Evolutionary conservation across 2,113 vertebrate genomes (phyloP), one percentile per base, ranked within the genome.

Genomic region (Triplophysa rosa): DNA sequence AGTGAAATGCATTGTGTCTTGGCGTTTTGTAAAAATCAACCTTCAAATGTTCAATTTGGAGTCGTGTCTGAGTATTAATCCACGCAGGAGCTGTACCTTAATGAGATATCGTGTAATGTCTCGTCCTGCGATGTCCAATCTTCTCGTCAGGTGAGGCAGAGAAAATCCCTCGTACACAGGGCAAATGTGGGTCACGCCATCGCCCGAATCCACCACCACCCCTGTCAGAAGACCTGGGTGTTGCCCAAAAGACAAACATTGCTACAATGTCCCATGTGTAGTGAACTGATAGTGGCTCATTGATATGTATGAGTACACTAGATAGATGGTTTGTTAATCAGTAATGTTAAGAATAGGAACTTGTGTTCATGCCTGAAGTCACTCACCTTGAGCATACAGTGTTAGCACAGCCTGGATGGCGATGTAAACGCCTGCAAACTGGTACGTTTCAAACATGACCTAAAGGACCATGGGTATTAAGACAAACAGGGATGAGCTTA

Each of bases 391-490:
- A 89, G 95, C 95, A 84, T 96, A 96, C 17, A 96, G 90, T 80
- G 95, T 96, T 82, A 96, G 92, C 83, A 96, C 95, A 56, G 95
- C 95, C 88, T 96, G 95, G 88, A 96, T 96, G 82, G 95, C 95
- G 84, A 96, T 95, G 81, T 96, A 96, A 23, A 96, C 95, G 3
- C 95, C 95, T 83, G 94, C 92, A 88, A 96, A 96, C 86, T 95
- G 94, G 83, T 96, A 96, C 0, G 94, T 96, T 91, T 96, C 95
- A 91, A 96, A 96, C 95, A 96, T 96, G 77, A 96, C 95, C 95
- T 96, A 87, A 16, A 93, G 88, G 72, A 58, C 19, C 17, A 58
- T 58, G 54, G 54, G 49, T 58, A 21, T 58, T 8, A n/a, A 58
- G 54, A 58, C 54, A 58, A 58, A 58, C 2, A 58, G 2, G 9